A percentile compares a stretch with the other conserved stretches of the same genome.
Conservation (phyloP, 2,888 invertebrate species). For the Merodon equestris region DNA sequence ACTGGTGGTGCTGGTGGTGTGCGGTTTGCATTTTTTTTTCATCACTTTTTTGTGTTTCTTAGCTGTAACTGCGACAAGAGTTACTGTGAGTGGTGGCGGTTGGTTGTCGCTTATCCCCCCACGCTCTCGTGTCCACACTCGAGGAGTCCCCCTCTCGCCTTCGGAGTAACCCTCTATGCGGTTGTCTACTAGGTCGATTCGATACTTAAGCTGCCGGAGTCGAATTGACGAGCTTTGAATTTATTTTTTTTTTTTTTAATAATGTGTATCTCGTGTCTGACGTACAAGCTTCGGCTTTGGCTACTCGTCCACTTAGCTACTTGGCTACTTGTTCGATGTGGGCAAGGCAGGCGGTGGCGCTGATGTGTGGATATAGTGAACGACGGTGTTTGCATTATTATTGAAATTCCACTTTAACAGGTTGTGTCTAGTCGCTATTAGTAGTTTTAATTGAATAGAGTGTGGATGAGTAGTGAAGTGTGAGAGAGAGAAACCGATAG, state of each 20-base stretch:
- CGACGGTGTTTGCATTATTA: conserved; percentile 62
- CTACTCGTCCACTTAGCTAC: conserved; percentile 47
- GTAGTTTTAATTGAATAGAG: conserved; percentile 65
- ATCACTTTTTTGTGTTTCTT: conserved; percentile 29
- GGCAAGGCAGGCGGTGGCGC: conserved; percentile 18
- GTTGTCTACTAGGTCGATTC: conserved; percentile 64
- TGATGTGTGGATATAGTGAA: conserved; percentile 28
- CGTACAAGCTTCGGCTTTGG: conserved; percentile 36
- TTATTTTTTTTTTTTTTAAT: conserved; percentile 30
- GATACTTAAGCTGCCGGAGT: conserved; percentile 63
- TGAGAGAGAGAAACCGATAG: conserved; percentile 42
- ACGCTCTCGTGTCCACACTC: conserved; percentile 14
- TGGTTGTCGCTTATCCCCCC: conserved; percentile 4
- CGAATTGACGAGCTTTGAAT: conserved; percentile 60
- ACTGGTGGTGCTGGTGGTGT: too few relatives aligned
- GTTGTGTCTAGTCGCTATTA: conserved; percentile 68
- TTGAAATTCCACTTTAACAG: conserved; percentile 68
- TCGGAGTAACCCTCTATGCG: conserved; percentile 40
- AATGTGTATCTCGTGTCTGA: conserved; percentile 60
- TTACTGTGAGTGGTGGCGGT: conserved; percentile 42
- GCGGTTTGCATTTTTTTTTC: not conserved
- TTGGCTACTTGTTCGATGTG: too few relatives aligned
- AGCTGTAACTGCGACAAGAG: conserved; percentile 59
- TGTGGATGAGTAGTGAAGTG: conserved; percentile 48
- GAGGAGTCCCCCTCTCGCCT: conserved; percentile 17